Conservation (phyloP, 1,140 invertebrate species). For the Ruditapes philippinarum region DNA sequence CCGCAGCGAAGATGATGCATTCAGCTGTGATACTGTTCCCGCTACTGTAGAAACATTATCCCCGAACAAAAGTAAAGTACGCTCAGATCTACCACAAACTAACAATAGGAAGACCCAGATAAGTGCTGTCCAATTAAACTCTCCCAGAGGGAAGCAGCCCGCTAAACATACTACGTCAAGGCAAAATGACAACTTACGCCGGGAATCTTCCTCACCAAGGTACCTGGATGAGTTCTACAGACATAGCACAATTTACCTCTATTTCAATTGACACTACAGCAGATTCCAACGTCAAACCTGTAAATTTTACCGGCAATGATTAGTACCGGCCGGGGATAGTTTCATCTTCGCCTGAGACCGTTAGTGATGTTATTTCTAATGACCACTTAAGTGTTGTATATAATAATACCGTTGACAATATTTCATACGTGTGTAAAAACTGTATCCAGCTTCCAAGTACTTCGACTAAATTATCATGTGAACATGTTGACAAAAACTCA, state of each 20-base stretch:
- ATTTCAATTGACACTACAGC: neutral
- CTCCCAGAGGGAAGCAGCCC: neutral
- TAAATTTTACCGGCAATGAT: neutral
- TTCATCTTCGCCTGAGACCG: neutral
- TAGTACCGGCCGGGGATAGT: neutral
- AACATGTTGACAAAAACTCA: neutral
- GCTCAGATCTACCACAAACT: neutral
- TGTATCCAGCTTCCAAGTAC: neutral
- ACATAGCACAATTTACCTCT: neutral
- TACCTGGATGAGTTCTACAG: neutral
- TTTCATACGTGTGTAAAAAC: neutral
- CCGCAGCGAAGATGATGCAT: neutral
- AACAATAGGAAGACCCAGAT: neutral
- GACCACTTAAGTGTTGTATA: neutral
- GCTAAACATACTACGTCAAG: neutral
- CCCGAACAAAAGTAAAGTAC: neutral
- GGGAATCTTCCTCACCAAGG: neutral
- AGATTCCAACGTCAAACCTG: neutral
- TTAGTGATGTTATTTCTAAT: neutral
- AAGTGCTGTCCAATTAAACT: neutral
- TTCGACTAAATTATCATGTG: neutral
- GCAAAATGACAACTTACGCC: neutral
- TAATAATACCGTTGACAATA: neutral
- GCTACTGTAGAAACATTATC: neutral
- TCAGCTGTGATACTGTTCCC: neutral